Conservation (phyloP, 2,113 vertebrate genomes). For the Montifringilla adamsi region DNA sequence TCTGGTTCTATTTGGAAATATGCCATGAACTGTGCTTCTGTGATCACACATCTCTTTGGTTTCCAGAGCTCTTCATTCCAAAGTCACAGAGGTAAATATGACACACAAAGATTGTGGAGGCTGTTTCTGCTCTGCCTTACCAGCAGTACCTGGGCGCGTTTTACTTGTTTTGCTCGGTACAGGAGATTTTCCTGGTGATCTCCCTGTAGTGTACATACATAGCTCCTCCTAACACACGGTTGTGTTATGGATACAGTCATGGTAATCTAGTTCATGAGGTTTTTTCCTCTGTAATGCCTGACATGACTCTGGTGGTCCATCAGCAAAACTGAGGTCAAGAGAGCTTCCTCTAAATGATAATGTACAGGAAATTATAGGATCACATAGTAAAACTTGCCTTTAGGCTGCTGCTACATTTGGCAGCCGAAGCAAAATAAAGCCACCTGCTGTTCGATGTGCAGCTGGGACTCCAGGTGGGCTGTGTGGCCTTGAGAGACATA, state of each 20-base stretch:
- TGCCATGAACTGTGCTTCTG: neutral
- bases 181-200: neutral
- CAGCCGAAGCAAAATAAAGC: neutral
- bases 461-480: neutral
- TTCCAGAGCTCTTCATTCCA: neutral
- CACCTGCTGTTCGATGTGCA: fast-evolving
- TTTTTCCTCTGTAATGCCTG: neutral
- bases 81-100: neutral
- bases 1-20: neutral
- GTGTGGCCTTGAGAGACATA: neutral
- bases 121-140: neutral
- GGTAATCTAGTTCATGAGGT: fast-evolving
- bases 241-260: neutral
- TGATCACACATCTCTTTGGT: neutral
- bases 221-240: neutral
- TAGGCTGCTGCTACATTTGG: neutral
- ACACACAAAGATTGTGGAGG: neutral
- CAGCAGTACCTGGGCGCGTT: neutral
- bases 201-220: neutral
- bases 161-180: neutral
- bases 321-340: neutral
- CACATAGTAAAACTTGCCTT: neutral
- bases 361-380: neutral
- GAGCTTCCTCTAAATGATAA: neutral
- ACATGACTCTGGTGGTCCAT: neutral